These are phyloP conservation scores for Propithecus deckenii DNA, from an alignment of 2,797 vertebrate species.

Conservation along the genomic window DNA sequence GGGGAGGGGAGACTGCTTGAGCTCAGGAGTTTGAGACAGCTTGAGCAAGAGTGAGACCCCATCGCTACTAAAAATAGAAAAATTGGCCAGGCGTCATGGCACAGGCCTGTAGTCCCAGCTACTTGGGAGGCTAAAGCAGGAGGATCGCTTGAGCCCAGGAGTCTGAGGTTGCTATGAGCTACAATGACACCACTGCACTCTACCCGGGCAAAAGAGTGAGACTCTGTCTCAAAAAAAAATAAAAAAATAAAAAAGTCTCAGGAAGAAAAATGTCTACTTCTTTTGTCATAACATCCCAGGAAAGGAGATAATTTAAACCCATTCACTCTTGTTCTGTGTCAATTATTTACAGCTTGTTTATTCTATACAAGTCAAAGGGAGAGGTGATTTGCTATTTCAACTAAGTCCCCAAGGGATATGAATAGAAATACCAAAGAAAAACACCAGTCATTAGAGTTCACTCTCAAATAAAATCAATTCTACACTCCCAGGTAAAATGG, in stretches of 20 bases:
- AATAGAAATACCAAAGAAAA: conserved; percentile 44
- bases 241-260: background rate
- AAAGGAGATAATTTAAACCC: conserved; percentile 15
- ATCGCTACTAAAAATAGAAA: background rate
- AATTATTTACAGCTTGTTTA: conserved; percentile 36
- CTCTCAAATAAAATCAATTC: conserved; percentile 8
- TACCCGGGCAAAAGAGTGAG: background rate
- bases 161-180: background rate
- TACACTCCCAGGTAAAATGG: background rate
- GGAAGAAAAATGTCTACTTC: background rate
- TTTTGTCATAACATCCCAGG: background rate
- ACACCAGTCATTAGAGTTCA: background rate
- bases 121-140: background rate
- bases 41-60: background rate
- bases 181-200: background rate
- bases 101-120: background rate
- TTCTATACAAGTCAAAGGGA: background rate
- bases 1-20: background rate
- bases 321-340: background rate
- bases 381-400: conserved; percentile 19
- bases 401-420: background rate
- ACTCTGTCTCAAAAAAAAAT: background rate
- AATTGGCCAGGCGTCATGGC: background rate
- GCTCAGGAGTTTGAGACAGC: background rate
- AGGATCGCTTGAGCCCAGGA: background rate